Conservation (phyloP, 2,113 vertebrate species). For the Planiliza haematocheilus region DNA sequence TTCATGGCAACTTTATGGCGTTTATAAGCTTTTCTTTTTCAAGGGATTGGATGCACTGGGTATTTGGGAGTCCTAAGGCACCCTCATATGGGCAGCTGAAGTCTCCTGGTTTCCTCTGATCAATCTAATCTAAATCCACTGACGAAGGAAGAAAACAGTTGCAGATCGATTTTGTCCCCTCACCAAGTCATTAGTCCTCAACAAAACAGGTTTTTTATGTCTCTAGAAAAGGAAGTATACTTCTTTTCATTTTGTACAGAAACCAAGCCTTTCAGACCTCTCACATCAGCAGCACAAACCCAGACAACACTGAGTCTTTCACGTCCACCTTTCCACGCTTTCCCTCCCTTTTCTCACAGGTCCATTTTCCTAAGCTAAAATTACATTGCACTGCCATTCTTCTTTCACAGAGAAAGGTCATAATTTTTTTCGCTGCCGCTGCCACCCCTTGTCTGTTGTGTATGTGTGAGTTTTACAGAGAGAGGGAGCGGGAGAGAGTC, state of each 20-base stretch:
- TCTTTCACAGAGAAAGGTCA: conserved; percentile 67
- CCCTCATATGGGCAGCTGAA: no score
- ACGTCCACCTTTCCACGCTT: conserved; percentile 38
- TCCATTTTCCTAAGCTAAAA: conserved; percentile 63
- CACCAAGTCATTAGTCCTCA: conserved; percentile 10
- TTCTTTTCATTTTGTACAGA: conserved; percentile 39
- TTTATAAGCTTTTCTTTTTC: conserved; percentile 22
- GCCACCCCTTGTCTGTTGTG: conserved; percentile 56
- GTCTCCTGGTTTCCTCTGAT: neutral
- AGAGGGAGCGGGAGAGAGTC: conserved; percentile 41
- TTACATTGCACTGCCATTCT: conserved; percentile 53
- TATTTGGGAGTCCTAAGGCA: no score
- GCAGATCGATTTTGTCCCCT: conserved; percentile 1
- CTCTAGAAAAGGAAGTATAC: conserved; percentile 2
- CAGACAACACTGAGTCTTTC: conserved; percentile 65
- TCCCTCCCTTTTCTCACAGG: conserved; percentile 55
- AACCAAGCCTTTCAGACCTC: conserved; percentile 36
- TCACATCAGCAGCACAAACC: conserved; percentile 40
- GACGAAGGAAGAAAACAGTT: conserved; percentile 1
- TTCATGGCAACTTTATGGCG: conserved; percentile 9
- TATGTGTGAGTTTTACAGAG: conserved; percentile 59
- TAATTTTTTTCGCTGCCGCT: conserved; percentile 55
- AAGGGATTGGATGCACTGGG: conserved; percentile 16
- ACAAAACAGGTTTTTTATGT: conserved; percentile 30
- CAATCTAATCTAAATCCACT: conserved; percentile 5